These are phyloP conservation scores for Microtus montanus DNA, from an alignment of 2,113 vertebrate genomes.

Conservation along the genomic window DNA sequence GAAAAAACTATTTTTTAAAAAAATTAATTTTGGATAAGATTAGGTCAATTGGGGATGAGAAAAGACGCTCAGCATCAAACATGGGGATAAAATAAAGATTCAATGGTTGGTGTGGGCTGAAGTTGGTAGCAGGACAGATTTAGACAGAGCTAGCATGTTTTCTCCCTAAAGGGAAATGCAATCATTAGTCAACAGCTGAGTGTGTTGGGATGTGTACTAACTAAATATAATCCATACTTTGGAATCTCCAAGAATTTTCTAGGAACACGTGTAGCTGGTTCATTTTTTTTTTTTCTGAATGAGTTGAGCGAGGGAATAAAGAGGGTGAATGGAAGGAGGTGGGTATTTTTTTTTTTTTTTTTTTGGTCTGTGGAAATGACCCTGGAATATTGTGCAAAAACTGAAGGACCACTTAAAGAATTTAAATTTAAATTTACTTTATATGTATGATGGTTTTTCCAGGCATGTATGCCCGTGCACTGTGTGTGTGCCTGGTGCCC, in stretches of 20 bases:
- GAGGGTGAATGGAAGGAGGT: not conserved
- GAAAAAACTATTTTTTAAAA: not conserved
- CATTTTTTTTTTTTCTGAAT: slow-evolving; percentile 35
- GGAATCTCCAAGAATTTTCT: slow-evolving; percentile 38
- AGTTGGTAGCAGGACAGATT: not conserved
- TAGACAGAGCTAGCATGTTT: not conserved
- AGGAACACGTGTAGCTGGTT: not conserved
- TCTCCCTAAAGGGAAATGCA: not conserved
- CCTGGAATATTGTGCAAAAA: not conserved
- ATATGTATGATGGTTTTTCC: not conserved
- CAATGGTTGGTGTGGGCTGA: not conserved
- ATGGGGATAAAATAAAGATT: not conserved
- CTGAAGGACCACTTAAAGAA: not conserved
- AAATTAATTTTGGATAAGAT: slow-evolving; percentile 11
- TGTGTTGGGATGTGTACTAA: not conserved
- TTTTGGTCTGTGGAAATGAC: not conserved
- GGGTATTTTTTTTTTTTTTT: not conserved
- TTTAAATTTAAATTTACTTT: not conserved
- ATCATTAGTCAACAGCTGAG: not conserved
- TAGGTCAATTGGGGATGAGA: not conserved
- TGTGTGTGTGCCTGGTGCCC: not conserved
- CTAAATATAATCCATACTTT: not conserved
- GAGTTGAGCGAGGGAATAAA: not conserved
- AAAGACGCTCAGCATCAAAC: not conserved
- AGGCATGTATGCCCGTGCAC: not conserved